phyloP scores from a whole-genome alignment of 1,140 invertebrate species.

The Nephotettix cincticeps region DNA sequence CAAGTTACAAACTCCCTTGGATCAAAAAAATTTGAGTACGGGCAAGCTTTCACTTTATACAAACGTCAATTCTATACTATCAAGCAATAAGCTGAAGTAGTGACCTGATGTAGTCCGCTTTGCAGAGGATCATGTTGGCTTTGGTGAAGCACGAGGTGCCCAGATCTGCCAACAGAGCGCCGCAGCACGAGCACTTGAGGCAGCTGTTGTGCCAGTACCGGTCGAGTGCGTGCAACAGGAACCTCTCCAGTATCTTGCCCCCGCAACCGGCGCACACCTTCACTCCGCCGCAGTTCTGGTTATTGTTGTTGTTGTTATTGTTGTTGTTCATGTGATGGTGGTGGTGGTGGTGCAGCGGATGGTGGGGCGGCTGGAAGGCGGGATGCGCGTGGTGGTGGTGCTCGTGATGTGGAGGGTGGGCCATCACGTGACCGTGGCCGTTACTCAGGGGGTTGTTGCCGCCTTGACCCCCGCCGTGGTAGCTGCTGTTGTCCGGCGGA shows the following conservation, averaged over 20 bases:
- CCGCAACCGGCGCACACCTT: conserved; percentile 54
- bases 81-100: too few species aligned
- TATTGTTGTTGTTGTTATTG: conserved; percentile 38
- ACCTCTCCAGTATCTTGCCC: conserved; percentile 55
- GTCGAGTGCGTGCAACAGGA: conserved; percentile 62
- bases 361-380: conserved; percentile 29
- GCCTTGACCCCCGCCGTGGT: conserved; percentile 32
- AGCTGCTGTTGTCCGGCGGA: conserved; percentile 35
- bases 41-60: neutral
- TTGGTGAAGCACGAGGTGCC: conserved; percentile 88
- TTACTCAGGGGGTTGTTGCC: conserved; percentile 11
- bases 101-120: conserved; percentile 91
- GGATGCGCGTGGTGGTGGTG: conserved; percentile 33
- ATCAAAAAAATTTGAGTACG: too few species aligned
- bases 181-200: conserved; percentile 89
- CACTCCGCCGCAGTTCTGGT: conserved; percentile 25
- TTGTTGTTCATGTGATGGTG: conserved; percentile 35
- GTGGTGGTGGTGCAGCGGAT: conserved; percentile 36
- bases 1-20: too few species aligned
- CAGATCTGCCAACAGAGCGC: conserved; percentile 81
- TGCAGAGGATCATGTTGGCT: conserved; percentile 90
- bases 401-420: conserved; percentile 23
- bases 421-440: conserved; percentile 24
- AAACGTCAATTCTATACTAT: too few species aligned
- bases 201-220: conserved; percentile 92